A percentile compares a stretch with the other conserved stretches of the same genome.
These are phyloP conservation scores for Carassius auratus DNA, from an alignment of 2,113 vertebrate genomes.

Conservation along the genomic window DNA sequence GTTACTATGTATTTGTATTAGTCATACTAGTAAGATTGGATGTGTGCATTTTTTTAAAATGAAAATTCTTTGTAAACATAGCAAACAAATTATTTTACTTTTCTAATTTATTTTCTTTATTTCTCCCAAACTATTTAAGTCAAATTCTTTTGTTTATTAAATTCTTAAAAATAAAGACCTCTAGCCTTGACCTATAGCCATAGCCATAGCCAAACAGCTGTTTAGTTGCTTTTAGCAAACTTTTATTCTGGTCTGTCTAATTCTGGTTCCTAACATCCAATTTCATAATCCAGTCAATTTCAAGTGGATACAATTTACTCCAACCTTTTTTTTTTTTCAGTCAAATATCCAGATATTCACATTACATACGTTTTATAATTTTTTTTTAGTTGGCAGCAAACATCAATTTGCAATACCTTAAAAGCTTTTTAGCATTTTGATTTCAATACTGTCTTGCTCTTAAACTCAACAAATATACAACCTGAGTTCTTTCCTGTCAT, in stretches of 20 bases:
- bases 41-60: no score
- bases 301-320: background rate
- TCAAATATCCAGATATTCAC: background rate
- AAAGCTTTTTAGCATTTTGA: background rate
- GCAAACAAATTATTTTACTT: no score
- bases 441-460: conserved; percentile 2
- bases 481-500: conserved; percentile 10
- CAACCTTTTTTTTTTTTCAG: background rate
- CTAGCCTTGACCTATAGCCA: background rate
- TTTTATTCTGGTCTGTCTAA: background rate
- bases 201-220: background rate
- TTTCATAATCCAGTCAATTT: background rate
- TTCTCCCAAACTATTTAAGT: no score
- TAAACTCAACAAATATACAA: background rate
- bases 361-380: background rate
- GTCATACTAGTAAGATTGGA: no score
- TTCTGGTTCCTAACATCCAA: background rate
- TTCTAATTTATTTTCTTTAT: no score
- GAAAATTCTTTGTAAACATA: no score
- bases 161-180: no score
- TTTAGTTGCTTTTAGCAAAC: background rate
- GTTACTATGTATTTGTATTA: no score
- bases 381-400: background rate
- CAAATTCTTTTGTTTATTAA: no score
- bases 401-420: background rate